Base-by-base conservation (phyloP, 2,113 vertebrate genomes). In the Cranoglanis bouderius region DNA sequence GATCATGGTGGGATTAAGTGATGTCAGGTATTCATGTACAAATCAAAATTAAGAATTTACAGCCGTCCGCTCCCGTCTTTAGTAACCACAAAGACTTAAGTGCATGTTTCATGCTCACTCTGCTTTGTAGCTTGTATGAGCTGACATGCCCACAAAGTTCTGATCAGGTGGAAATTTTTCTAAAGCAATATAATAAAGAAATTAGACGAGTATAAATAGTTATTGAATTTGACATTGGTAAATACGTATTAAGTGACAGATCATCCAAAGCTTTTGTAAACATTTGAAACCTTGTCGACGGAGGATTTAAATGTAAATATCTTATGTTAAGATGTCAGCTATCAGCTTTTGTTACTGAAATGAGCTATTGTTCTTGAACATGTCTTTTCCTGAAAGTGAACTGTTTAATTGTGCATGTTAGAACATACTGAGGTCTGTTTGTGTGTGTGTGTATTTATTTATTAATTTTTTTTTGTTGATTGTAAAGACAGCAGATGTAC, bases 401-500 rank as follows among this genome's bases (percentile, higher is more conserved):
- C 8, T 87, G 12, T 70, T 12, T 59, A 2, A 51, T 40, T 85
- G 32, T 86, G 35, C 46, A 55, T 63, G 49, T 43, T 78, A 12
- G n/a, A 29, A 32, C 53, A 29, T n/a, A 63, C 13, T 83, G 19
- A 70, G 59, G 72, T 84, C 0, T 63, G 32, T 51, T 8, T 49
- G 12, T 78, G 26, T 55, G 51, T 55, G 14, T 65, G 7, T 85
- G 1, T 35, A 8, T 32, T 2, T 57, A 16, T 40, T 70, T 1
- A n/a, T n/a, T n/a, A n/a, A n/a, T n/a, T n/a, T n/a, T n/a, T 67
- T 35, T 49, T 75, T 90, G 16, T 67, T 61, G 19, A 40, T 85
- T 55, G 86, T 86, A 2, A 89, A 96, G 95, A 85, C 92, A 86
- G 87, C 94, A 92, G 67, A 90, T 90, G 90, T 93, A 92, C 91